phyloP scores from a whole-genome alignment of 1,140 invertebrate genomes.

The Lepidurus packardi region DNA sequence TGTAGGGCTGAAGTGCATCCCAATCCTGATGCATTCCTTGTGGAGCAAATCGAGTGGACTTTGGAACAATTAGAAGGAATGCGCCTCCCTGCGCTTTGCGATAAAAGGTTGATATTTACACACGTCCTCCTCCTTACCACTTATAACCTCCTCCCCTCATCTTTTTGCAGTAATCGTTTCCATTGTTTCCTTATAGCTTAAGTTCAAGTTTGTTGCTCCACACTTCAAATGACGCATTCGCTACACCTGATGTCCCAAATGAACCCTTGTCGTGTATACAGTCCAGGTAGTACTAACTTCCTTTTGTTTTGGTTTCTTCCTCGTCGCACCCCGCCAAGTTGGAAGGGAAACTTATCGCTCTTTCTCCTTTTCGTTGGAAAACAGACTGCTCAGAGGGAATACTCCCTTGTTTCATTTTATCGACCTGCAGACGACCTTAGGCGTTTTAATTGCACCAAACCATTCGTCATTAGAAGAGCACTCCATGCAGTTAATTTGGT shows the following conservation, averaged over 20 bases:
- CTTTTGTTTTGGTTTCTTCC: not conserved
- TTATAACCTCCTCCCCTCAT: not conserved
- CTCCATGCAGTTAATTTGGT: not conserved
- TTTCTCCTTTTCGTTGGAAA: not conserved
- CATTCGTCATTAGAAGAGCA: not conserved
- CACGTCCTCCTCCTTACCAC: not conserved
- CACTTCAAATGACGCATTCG: not conserved
- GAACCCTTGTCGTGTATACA: not conserved
- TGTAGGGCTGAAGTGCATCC: not conserved
- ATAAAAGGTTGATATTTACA: not conserved
- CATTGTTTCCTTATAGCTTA: not conserved
- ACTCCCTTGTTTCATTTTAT: not conserved
- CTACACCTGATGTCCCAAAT: not conserved
- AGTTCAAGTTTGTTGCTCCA: not conserved
- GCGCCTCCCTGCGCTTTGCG: not conserved
- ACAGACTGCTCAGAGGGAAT: not conserved
- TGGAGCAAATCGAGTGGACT: conserved; percentile 14
- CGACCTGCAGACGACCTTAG: conserved; percentile 17
- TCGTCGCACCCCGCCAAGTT: not conserved
- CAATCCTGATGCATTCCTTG: not conserved
- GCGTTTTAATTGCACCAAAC: not conserved
- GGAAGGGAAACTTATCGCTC: not conserved
- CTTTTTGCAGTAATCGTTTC: not conserved
- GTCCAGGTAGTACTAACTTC: not conserved
- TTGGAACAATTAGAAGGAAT: conserved; percentile 1